Evolutionary conservation across 2,888 invertebrate species (phyloP).

Genomic region (Meiosimyza decipiens): DNA sequence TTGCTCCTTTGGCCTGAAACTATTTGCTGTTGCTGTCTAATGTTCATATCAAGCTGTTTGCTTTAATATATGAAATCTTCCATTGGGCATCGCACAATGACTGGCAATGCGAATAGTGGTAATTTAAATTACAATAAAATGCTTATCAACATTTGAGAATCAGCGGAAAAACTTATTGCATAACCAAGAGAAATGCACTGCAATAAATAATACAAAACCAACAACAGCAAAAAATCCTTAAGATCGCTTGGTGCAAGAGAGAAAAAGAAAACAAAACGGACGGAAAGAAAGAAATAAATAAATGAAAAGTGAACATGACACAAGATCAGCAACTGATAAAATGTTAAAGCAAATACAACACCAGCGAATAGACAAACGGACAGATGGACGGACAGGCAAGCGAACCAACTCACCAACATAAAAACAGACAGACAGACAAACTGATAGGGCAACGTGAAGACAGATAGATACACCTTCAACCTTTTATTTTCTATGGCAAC

Average conservation of each 20-base stretch:
- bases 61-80: too few species aligned
- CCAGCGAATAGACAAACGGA: conserved; percentile 40
- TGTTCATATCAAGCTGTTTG: too few species aligned
- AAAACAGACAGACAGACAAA: conserved; percentile 18
- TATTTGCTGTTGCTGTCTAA: too few species aligned
- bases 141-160: conserved; percentile 22
- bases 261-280: conserved; percentile 31
- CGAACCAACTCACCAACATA: not conserved
- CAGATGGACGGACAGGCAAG: conserved; percentile 21
- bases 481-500: conserved; percentile 39
- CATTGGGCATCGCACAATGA: too few species aligned
- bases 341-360: conserved; percentile 33
- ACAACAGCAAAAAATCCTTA: conserved; percentile 33
- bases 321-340: conserved; percentile 51
- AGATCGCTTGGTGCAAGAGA: conserved; percentile 36
- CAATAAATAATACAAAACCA: conserved; percentile 32
- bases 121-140: conserved; percentile 24
- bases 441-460: conserved; percentile 10
- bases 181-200: conserved; percentile 27
- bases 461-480: conserved; percentile 44
- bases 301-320: conserved; percentile 53
- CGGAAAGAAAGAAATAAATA: conserved; percentile 43
- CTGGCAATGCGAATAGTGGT: not conserved
- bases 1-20: too few species aligned
- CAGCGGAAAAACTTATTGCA: conserved; percentile 25